Percentiles rank a stretch among this genome's conserved stretches.
Evolutionary conservation across 1,140 invertebrate genomes (phyloP).

Genomic region (Sycophaga agraensis): DNA sequence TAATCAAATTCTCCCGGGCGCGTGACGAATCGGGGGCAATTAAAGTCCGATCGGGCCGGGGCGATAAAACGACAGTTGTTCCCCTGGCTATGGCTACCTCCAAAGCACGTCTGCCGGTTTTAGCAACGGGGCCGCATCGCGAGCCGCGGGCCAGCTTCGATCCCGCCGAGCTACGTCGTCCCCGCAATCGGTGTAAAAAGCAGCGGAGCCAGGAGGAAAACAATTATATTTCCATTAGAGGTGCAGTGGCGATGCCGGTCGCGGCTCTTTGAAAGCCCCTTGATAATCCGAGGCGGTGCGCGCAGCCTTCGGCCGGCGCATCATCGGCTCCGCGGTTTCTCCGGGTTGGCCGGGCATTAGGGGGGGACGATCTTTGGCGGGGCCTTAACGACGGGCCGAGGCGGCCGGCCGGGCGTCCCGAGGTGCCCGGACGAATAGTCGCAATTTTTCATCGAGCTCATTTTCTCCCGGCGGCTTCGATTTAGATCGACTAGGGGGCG

Average conservation of each 20-base stretch:
- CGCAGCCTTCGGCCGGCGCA: slow-evolving; percentile 21
- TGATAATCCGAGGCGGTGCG: too few relatives aligned
- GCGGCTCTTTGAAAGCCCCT: too few relatives aligned
- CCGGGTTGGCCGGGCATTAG: slow-evolving; percentile 41
- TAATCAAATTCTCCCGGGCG: slow-evolving; percentile 55
- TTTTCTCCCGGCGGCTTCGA: neutral
- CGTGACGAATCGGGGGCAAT: slow-evolving; percentile 58
- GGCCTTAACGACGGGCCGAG: slow-evolving; percentile 35
- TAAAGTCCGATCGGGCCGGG: slow-evolving; percentile 52
- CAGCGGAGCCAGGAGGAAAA: neutral
- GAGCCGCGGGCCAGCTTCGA: too few relatives aligned
- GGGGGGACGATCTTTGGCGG: too few relatives aligned
- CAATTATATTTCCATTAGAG: slow-evolving; percentile 48
- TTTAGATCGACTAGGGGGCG: slow-evolving; percentile 14
- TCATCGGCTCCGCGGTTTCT: slow-evolving; percentile 40
- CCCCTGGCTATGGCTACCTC: slow-evolving; percentile 24
- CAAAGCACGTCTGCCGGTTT: too few relatives aligned
- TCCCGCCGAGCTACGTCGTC: too few relatives aligned
- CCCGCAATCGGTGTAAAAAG: too few relatives aligned
- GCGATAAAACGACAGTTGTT: slow-evolving; percentile 48
- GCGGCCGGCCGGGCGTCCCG: neutral
- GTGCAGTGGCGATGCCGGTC: too few relatives aligned
- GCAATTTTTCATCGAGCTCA: slow-evolving; percentile 27
- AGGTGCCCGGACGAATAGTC: slow-evolving; percentile 5
- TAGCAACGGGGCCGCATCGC: neutral